phyloP scores from a whole-genome alignment of 2,888 invertebrate species.

The Esperia sulphurella region DNA sequence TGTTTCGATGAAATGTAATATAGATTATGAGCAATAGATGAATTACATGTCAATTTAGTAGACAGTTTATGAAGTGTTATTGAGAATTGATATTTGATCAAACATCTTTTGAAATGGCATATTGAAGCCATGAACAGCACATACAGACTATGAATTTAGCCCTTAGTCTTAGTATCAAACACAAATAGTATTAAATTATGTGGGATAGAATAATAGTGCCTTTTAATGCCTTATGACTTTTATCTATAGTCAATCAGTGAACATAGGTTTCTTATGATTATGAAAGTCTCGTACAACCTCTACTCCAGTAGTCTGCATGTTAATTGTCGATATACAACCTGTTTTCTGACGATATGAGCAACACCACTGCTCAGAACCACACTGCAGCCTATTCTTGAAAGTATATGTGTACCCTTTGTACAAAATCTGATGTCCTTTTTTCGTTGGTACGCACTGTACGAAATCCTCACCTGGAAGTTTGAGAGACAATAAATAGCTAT shows the following conservation, averaged over 20 bases:
- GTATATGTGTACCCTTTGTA: conserved; percentile 71
- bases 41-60: no score
- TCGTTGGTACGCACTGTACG: conserved; percentile 68
- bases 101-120: no score
- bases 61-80: no score
- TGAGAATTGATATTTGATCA: no score
- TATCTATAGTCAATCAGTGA: conserved; percentile 38
- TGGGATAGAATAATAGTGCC: no score
- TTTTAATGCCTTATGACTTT: no score
- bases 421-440: conserved; percentile 66
- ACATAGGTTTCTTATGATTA: conserved; percentile 70
- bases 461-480: conserved; percentile 62
- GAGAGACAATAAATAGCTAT: not conserved
- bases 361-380: conserved; percentile 70
- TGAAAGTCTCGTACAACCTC: conserved; percentile 69
- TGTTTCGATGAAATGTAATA: no score
- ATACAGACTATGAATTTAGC: no score
- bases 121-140: no score
- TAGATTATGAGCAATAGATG: no score
- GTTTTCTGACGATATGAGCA: conserved; percentile 69
- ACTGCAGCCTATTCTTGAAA: conserved; percentile 65
- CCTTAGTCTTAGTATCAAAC: no score
- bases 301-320: conserved; percentile 66
- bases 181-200: no score
- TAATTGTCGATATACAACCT: conserved; percentile 70